phyloP scores from a whole-genome alignment of 2,888 invertebrate genomes.

The Maniola hyperantus region DNA sequence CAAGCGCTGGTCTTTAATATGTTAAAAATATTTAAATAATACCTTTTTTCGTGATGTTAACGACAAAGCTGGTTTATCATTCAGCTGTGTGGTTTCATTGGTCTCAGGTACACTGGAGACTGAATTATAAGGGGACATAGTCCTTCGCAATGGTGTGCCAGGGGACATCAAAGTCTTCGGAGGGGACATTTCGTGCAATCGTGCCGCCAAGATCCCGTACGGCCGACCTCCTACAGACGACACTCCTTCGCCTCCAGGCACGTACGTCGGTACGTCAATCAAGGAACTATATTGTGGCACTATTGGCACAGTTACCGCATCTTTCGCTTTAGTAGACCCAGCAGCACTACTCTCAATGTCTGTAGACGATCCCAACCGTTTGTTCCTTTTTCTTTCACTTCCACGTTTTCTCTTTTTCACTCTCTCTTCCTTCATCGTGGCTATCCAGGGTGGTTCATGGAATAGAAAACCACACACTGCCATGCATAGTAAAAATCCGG shows the following conservation, averaged over 20 bases:
- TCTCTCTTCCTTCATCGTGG: conserved; percentile 83
- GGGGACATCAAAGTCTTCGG: conserved; percentile 63
- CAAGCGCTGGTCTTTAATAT: no score
- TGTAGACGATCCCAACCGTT: conserved; percentile 85
- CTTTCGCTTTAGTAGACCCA: conserved; percentile 76
- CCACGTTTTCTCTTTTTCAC: conserved; percentile 84
- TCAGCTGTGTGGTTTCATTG: conserved; percentile 46
- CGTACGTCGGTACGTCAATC: conserved; percentile 92
- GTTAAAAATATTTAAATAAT: no score
- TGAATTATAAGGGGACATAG: conserved; percentile 55
- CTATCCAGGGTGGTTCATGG: conserved; percentile 85
- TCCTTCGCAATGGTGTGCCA: conserved; percentile 52
- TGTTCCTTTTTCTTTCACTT: conserved; percentile 81
- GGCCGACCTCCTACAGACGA: conserved; percentile 88
- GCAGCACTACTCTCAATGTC: conserved; percentile 86
- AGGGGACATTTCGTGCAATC: conserved; percentile 69
- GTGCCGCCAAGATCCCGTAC: conserved; percentile 86
- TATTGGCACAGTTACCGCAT: conserved; percentile 64
- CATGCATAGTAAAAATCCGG: conserved; percentile 91
- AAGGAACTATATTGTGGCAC: conserved; percentile 88
- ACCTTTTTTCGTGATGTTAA: conserved; percentile 70
- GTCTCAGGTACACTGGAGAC: conserved; percentile 49
- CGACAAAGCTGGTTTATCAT: conserved; percentile 77
- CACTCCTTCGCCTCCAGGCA: conserved; percentile 89
- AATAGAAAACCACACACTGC: conserved; percentile 91